Evolutionary conservation across 35 echinoderm and acorn worm species (phyloP), one percentile per base, ranked within the genome.

Genomic region (Amphiura filiformis): DNA sequence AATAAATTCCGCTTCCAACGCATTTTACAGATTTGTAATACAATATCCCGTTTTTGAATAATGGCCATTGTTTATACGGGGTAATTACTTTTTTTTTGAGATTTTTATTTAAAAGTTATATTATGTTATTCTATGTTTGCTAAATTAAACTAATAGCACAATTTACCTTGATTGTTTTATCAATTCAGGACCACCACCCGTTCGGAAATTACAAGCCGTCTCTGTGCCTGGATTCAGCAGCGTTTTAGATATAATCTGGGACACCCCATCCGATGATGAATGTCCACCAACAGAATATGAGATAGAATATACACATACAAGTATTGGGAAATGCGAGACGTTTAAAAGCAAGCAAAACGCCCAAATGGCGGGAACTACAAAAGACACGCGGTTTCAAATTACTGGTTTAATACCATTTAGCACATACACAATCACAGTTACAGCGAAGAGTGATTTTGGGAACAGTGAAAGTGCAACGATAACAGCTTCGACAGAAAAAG

Each of bases 401-500:
- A 38, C 31, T 0, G 75, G 30, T 0, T 75, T 95, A 30, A 85
- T 79, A 30, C 85, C 89, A 0, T 88, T 88, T 56, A 91, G 89
- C 0, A 91, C 57, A 23, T 95, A 95, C 41, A 91, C 38, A 0
- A 84, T 95, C 4, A 87, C 52, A 64, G 93, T 91, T 5, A 88
- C 89, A 32, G 85, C 89, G 13, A 81, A 80, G 37, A 95, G 87
- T 64, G 34, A 26, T 28, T 88, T 87, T 49, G 93, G 93, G 26
- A 76, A 82, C 5, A 91, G 93, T 38, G 41, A 12, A 14, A 64
- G 81, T 49, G 80, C 30, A 13, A 44, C 44, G 26, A n/a, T 40
- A 17, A 39, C 76, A 33, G 76, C 49, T 0, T 83, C 65, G 18
- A 93, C 91, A 30, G 14, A 37, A 37, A 77, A 88, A 93, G 86